Evolutionary conservation across 1,140 invertebrate species (phyloP), one percentile per base, ranked within the genome.

Genomic region (Thrips palmi): DNA sequence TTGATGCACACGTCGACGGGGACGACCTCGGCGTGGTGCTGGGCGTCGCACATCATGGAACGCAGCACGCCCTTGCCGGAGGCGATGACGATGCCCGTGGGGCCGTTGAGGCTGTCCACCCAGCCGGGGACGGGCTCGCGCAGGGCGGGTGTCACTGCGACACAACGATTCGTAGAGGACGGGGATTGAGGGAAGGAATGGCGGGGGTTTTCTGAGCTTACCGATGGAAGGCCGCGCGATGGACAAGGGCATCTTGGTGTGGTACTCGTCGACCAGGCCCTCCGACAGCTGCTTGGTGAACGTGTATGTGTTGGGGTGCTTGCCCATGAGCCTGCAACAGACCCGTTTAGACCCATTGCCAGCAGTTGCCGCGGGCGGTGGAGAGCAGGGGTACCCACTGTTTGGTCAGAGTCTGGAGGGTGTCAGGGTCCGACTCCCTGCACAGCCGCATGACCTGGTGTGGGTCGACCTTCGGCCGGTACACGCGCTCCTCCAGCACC

Each of bases 101-200:
- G 83, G 21, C 88, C 88, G 54, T 92, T 93, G 32, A 87, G 63
- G 46, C 91, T 93, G 51, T 94, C 89, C 12, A 93, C 76, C 88
- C 88, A 96, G 14, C 88, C 85, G 1, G 68, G 65, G 18, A 68
- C 52, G 0, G 78, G 78, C 47, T 80, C 74, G 45, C 71, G 71
- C 58, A 63, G 70, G 1, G 72, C 63, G 2, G 73, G 68, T 2
- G 62, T 63, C 2, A 82, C 77, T 76, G 46, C 38, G 60, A 45
- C 52, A 37, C 2, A 43, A 38, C 39, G 30, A 37, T 6, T 7
- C 23, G 19, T 24, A n/a, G 28, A 17, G 19, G 34, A 15, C n/a
- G 11, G 18, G 25, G 3, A 19, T 41, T 25, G 2, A 40, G 19
- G 27, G n/a, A 30, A 15, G 17, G 27, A 39, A 21, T 29, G 18